Percentiles rank a stretch among this genome's conserved stretches.
phyloP scores from a whole-genome alignment of 1,140 invertebrate species.

The Drosophila athabasca region DNA sequence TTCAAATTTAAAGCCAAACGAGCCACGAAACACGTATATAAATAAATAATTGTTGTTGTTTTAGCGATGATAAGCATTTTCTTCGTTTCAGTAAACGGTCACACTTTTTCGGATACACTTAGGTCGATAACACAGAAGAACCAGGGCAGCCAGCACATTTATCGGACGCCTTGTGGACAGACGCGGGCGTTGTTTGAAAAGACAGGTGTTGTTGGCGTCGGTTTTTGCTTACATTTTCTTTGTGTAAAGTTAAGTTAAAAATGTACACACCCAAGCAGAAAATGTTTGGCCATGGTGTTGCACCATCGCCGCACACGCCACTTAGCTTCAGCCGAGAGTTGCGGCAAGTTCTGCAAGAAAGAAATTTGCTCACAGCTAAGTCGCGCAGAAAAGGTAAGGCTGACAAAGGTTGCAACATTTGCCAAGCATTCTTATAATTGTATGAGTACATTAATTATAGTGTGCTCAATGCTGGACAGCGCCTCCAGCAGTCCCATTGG shows the following conservation, averaged over 20 bases:
- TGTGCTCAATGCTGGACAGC: conserved; percentile 66
- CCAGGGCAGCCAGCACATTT: conserved; percentile 24
- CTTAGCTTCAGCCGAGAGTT: conserved; percentile 86
- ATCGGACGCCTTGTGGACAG: conserved; percentile 4
- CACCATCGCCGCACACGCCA: conserved; percentile 79
- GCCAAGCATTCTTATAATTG: neutral
- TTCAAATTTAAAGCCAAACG: conserved; percentile 47
- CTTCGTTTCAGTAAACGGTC: too few species aligned
- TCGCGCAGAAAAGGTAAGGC: conserved; percentile 85
- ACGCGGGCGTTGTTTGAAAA: conserved; percentile 51
- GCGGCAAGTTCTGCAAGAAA: conserved; percentile 86
- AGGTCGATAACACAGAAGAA: conserved; percentile 4
- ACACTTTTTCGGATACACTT: too few species aligned
- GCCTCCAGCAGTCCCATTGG: conserved; percentile 70
- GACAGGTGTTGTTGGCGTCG: conserved; percentile 50
- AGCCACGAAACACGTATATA: conserved; percentile 69
- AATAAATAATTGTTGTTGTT: conserved; percentile 60
- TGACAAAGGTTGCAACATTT: conserved; percentile 2
- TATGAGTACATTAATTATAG: conserved; percentile 7
- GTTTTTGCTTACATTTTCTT: conserved; percentile 29
- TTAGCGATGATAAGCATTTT: conserved; percentile 10
- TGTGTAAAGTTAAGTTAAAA: conserved; percentile 21
- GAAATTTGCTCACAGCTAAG: conserved; percentile 87
- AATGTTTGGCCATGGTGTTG: conserved; percentile 16
- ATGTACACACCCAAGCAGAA: conserved; percentile 69